A percentile compares a stretch with the other conserved stretches of the same genome.
Evolutionary conservation across 1,140 invertebrate species (phyloP).

Genomic region (Brachionus asplanchnoidis): DNA sequence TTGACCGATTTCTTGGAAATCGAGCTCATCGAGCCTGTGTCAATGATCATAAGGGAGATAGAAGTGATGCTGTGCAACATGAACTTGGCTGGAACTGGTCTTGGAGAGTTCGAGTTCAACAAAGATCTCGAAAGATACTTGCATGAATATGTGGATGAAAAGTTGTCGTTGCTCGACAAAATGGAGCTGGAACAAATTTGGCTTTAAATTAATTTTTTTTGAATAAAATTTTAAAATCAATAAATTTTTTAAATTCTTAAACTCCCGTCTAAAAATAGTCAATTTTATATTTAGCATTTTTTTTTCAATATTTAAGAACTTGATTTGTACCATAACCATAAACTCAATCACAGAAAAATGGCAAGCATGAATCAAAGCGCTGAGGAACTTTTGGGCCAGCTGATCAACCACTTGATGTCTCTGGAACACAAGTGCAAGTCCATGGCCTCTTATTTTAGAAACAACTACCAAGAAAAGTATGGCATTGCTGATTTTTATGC

Average conservation of each 20-base stretch:
- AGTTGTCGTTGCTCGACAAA: not conserved
- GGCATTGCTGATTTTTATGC: not conserved
- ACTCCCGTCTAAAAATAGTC: not conserved
- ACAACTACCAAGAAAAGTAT: not conserved
- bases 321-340: not conserved
- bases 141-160: not conserved
- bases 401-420: not conserved
- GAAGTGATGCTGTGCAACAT: not conserved
- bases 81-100: not conserved
- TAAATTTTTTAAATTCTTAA: not conserved
- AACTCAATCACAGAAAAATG: not conserved
- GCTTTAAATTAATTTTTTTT: not conserved
- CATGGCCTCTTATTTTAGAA: not conserved
- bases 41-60: not conserved
- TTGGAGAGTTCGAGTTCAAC: constrained; percentile 19
- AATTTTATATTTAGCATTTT: not conserved
- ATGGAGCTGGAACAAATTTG: not conserved
- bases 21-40: not conserved
- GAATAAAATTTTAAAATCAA: not conserved
- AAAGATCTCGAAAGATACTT: not conserved
- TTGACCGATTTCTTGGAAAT: constrained; percentile 21
- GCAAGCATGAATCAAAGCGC: not conserved
- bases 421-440: not conserved
- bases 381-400: not conserved
- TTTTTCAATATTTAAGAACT: not conserved